A percentile compares a stretch with the other conserved stretches of the same genome.
Evolutionary conservation across 2,797 vertebrate genomes (phyloP).

Genomic region (Rousettus madagascariensis): DNA sequence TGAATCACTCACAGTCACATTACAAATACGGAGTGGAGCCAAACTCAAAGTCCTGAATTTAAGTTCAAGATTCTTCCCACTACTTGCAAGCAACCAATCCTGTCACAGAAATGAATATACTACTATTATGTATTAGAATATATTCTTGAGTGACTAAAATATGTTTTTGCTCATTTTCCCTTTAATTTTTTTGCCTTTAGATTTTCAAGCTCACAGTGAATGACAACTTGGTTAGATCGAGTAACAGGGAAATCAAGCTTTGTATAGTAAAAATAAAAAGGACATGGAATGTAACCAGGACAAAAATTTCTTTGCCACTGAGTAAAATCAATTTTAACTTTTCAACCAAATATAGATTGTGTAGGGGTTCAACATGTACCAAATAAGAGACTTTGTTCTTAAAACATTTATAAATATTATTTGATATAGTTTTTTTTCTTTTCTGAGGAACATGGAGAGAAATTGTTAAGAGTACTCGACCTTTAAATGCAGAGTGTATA

Average conservation of each 20-base stretch:
- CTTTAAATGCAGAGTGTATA: slow-evolving; percentile 58
- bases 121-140: neutral
- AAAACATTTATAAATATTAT: slow-evolving; percentile 24
- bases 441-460: slow-evolving; percentile 5
- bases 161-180: neutral
- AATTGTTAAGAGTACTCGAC: slow-evolving; percentile 35
- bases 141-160: neutral
- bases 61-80: neutral
- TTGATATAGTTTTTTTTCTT: neutral
- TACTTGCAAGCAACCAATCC: neutral
- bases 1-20: neutral
- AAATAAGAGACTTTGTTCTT: slow-evolving; percentile 10
- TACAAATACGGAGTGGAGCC: neutral
- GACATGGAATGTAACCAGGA: neutral
- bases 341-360: neutral
- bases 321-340: neutral
- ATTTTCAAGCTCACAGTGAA: neutral
- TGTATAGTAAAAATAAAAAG: neutral
- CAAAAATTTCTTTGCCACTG: neutral
- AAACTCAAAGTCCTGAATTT: neutral
- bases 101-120: neutral
- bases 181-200: neutral
- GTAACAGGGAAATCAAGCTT: neutral
- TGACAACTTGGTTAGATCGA: neutral
- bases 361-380: neutral